A percentile compares a stretch with the other conserved stretches of the same genome.
Evolutionary conservation across 2,888 invertebrate species (phyloP).

Genomic region (Dryomyza anilis): DNA sequence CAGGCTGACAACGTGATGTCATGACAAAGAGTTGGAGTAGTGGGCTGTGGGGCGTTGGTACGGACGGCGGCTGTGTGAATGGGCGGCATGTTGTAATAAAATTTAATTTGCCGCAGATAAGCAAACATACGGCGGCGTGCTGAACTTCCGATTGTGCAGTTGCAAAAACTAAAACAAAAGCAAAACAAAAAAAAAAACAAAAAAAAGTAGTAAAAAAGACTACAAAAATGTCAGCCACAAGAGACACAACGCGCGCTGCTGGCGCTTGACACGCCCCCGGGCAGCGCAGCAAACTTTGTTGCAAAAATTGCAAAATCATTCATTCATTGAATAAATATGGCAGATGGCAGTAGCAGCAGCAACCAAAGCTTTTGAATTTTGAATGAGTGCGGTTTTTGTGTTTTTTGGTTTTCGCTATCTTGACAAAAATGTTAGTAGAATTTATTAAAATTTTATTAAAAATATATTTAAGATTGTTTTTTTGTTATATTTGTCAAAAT

Average conservation of each 20-base stretch:
- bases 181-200: neutral
- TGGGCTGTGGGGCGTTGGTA: too few relatives aligned
- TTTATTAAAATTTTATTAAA: too few relatives aligned
- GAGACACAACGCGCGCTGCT: neutral
- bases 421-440: too few relatives aligned
- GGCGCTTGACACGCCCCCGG: slow-evolving; percentile 2
- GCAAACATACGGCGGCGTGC: neutral
- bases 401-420: too few relatives aligned
- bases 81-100: slow-evolving; percentile 15
- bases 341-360: neutral
- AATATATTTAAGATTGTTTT: too few relatives aligned
- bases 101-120: slow-evolving; percentile 5
- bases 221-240: neutral
- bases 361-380: neutral
- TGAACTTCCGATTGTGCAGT: slow-evolving; percentile 3
- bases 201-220: neutral
- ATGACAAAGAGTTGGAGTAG: neutral
- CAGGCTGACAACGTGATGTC: neutral
- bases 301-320: slow-evolving; percentile 20
- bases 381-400: neutral
- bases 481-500: too few relatives aligned
- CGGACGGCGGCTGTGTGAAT: too few relatives aligned
- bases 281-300: neutral
- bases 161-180: neutral
- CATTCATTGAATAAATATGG: slow-evolving; percentile 20